Percentiles rank a stretch among this genome's conserved stretches.
Conservation (phyloP, 1,140 invertebrate genomes). For the Druon quercuslanigerum region DNA sequence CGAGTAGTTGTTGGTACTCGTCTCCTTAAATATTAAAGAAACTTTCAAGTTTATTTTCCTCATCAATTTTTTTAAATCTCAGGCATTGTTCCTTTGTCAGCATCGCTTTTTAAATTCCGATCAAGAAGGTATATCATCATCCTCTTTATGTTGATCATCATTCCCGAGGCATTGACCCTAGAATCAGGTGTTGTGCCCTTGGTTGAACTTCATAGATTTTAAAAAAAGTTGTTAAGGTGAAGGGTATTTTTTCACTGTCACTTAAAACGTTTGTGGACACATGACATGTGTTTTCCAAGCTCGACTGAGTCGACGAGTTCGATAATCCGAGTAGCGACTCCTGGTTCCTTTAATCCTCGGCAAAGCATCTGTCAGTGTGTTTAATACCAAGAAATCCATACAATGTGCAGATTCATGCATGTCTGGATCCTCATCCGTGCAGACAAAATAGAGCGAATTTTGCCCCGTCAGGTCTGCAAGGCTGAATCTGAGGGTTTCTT, state of each 20-base stretch:
- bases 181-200: not conserved
- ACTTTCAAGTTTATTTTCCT: too few relatives aligned
- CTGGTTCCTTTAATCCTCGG: constrained; percentile 47
- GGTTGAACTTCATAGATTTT: not conserved
- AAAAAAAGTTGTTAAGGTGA: constrained; percentile 1
- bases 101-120: too few relatives aligned
- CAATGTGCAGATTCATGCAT: not conserved
- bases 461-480: not conserved
- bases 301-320: constrained; percentile 33
- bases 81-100: too few relatives aligned
- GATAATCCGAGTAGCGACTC: constrained; percentile 42
- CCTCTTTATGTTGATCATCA: too few relatives aligned
- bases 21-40: too few relatives aligned
- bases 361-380: constrained; percentile 50
- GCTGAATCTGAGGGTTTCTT: not conserved
- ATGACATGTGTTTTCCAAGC: constrained; percentile 9
- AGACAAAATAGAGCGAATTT: not conserved
- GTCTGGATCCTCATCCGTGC: not conserved
- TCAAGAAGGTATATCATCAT: too few relatives aligned
- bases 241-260: constrained; percentile 2
- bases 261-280: not conserved
- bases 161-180: not conserved
- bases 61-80: too few relatives aligned
- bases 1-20: too few relatives aligned
- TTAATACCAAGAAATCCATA: not conserved